phyloP scores from a whole-genome alignment of 2,113 vertebrate species.

The Salminus brasiliensis region DNA sequence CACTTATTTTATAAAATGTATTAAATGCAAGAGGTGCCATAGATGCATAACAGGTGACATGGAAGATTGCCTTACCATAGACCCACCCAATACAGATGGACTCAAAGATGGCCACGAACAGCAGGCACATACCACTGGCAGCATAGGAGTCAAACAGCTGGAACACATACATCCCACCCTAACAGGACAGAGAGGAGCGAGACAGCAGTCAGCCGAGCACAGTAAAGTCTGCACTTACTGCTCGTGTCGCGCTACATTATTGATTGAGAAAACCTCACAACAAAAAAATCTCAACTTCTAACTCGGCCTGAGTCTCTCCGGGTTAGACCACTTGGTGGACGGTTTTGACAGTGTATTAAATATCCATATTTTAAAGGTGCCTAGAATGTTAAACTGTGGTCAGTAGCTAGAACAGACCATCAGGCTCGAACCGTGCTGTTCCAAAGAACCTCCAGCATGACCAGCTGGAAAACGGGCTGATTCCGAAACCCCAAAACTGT shows the following conservation, averaged over 20 bases:
- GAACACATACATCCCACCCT: conserved; percentile 99
- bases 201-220: not conserved
- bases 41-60: not conserved
- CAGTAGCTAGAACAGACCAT: too few relatives aligned
- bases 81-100: conserved; percentile 97
- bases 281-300: not conserved
- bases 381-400: too few relatives aligned
- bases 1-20: too few relatives aligned
- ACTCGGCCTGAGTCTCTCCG: not conserved
- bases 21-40: too few relatives aligned
- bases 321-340: not conserved
- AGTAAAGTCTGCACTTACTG: not conserved
- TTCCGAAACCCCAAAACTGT: too few relatives aligned
- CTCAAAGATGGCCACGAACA: conserved; percentile 98
- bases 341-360: too few relatives aligned
- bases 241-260: conserved; percentile 25
- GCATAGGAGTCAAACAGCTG: conserved; percentile 97
- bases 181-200: conserved; percentile 53
- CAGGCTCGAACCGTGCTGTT: too few relatives aligned
- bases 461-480: too few relatives aligned
- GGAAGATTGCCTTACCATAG: conserved; percentile 84
- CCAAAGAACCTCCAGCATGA: too few relatives aligned
- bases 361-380: too few relatives aligned
- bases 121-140: conserved; percentile 97
- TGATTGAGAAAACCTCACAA: not conserved